phyloP scores from a whole-genome alignment of 2,888 invertebrate species.

The Ischnus inquisitorius region DNA sequence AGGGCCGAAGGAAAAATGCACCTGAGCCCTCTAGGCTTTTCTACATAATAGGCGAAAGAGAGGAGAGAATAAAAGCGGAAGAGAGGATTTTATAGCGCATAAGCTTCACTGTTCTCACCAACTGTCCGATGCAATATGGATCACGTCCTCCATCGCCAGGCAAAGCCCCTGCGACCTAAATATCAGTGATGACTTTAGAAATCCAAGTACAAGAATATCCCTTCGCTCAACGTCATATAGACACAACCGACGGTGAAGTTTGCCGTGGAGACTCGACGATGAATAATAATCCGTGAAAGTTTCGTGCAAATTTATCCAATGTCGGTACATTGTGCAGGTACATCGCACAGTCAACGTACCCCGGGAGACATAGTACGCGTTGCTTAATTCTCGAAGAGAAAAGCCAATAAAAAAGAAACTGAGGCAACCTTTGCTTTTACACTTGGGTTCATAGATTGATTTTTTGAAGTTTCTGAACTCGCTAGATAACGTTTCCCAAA shows the following conservation, averaged over 20 bases:
- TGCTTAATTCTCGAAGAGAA: background rate
- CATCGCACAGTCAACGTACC: background rate
- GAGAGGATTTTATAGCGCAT: background rate
- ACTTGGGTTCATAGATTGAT: background rate
- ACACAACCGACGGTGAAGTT: constrained; percentile 6
- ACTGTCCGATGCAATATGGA: constrained; percentile 28
- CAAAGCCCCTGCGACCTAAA: constrained; percentile 20
- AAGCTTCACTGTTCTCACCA: constrained; percentile 3
- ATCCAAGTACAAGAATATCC: constrained; percentile 18
- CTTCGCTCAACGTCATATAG: constrained; percentile 10
- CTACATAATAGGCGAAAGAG: constrained; percentile 5
- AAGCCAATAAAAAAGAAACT: background rate
- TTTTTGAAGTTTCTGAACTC: background rate
- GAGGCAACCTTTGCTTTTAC: background rate
- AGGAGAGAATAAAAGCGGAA: background rate
- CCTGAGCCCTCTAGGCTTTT: constrained; percentile 15
- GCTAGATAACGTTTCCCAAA: too few species aligned
- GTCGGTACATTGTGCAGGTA: constrained; percentile 2
- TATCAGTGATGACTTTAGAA: constrained; percentile 41
- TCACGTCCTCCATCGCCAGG: background rate
- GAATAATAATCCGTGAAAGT: constrained; percentile 57
- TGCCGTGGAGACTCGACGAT: constrained; percentile 21
- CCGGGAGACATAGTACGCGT: background rate
- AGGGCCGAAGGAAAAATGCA: constrained; percentile 43
- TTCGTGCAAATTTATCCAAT: constrained; percentile 27